Base-by-base conservation (phyloP, 2,888 invertebrate species). In the Caprella mutica region DNA sequence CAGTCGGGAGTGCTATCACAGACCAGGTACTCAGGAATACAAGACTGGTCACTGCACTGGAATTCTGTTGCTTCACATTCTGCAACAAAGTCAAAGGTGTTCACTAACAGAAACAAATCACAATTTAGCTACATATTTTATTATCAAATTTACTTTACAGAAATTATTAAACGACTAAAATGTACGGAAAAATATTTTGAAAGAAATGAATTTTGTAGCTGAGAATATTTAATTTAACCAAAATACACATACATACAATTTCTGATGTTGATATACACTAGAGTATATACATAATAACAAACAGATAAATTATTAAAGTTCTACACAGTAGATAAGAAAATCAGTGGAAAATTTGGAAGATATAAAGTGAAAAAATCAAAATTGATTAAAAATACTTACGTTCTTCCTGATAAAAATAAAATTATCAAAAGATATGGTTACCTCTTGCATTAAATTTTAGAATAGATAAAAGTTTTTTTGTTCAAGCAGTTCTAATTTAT, bases 1-100 rank as follows among this genome's bases (percentile, higher is more conserved):
- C 85, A 85, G 69, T 85, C 82, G 2, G 52, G 61, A 5, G 66
- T 40, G n/a, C 77, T 75, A 69, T 85, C 78, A 72, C 86, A 86
- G 48, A 75, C 75, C 55, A 72, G 73, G 39, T 68, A 69, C 26
- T 68, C 67, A 19, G 77, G 73, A 61, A 86, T 77, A 72, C 86
- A 86, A 26, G 77, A 74, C n/a, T 78, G 80, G 58, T 76, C 74
- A 66, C 76, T 75, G 68, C 81, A 82, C 35, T 55, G 55, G 33
- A 26, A 55, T 43, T 55, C 55, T 23, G 21, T 33, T 24, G 44
- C 35, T 23, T 33, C 23, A 24, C 55, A 55, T 23, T 38, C 55
- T 55, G 55, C 24, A 46, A 38, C 3, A 38, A 38, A 38, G 19
- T 38, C 19, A 38, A 38, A 17, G 19, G 19, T 38, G 19, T 38